Evolutionary conservation across 2,888 invertebrate species (phyloP).

Genomic region (Clistopyga incitator): DNA sequence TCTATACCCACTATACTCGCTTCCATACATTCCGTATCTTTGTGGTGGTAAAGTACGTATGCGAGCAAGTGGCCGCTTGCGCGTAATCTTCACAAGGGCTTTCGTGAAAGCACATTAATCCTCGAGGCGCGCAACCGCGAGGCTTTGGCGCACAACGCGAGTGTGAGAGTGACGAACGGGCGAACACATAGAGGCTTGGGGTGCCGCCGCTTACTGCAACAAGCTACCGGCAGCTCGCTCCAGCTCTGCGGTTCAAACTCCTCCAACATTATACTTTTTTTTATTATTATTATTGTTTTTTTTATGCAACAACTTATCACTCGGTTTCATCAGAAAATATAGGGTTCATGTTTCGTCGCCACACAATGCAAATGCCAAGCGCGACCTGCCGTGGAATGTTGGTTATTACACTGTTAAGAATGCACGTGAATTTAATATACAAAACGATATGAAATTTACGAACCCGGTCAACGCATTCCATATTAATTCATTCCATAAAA

Average conservation of each 20-base stretch:
- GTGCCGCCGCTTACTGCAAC: slow-evolving; percentile 18
- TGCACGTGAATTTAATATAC: too few relatives aligned
- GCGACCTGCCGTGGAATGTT: too few relatives aligned
- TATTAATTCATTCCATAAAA: too few relatives aligned
- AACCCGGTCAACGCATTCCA: too few relatives aligned
- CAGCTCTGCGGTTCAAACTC: not conserved
- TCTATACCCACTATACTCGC: not conserved
- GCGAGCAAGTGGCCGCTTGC: slow-evolving; percentile 32
- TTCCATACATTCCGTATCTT: slow-evolving; percentile 6
- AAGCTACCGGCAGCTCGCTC: not conserved
- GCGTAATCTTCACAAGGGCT: slow-evolving; percentile 61
- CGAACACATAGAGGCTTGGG: slow-evolving; percentile 2
- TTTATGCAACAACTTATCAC: not conserved
- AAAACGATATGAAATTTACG: too few relatives aligned
- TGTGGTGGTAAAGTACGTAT: slow-evolving; percentile 8
- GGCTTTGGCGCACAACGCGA: slow-evolving; percentile 31
- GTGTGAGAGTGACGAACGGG: slow-evolving; percentile 17
- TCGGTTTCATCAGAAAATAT: not conserved
- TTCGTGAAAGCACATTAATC: slow-evolving; percentile 62
- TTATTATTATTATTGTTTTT: not conserved
- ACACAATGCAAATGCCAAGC: too few relatives aligned
- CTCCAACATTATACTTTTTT: not conserved
- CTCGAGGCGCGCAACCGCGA: slow-evolving; percentile 16
- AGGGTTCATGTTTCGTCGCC: not conserved
- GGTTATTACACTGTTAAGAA: too few relatives aligned